phyloP scores from a whole-genome alignment of 2,888 invertebrate genomes.

The Dasypolia templi region DNA sequence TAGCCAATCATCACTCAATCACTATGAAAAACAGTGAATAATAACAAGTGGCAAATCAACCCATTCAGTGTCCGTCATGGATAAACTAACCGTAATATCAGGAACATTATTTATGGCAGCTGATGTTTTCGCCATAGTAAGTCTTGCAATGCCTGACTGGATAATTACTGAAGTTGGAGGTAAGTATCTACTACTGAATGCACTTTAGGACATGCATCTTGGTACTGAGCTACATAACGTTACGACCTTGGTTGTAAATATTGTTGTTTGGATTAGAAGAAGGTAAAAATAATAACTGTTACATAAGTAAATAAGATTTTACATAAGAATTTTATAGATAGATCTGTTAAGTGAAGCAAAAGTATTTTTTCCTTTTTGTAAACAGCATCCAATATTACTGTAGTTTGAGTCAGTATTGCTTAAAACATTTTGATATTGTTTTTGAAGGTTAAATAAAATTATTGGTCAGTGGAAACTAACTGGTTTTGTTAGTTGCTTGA shows the following conservation, averaged over 20 bases:
- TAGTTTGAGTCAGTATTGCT: not conserved
- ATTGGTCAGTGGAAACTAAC: not conserved
- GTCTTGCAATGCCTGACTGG: slow-evolving; percentile 98
- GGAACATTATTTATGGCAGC: slow-evolving; percentile 97
- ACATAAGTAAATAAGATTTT: not conserved
- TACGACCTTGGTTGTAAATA: slow-evolving; percentile 23
- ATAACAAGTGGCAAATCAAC: not conserved
- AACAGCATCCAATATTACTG: not conserved
- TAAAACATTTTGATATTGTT: not conserved
- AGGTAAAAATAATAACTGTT: slow-evolving; percentile 2
- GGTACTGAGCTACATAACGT: not conserved
- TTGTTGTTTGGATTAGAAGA: not conserved
- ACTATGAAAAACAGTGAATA: slow-evolving; percentile 43
- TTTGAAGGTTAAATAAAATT: slow-evolving; percentile 3
- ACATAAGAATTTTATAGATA: not conserved
- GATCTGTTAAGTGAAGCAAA: not conserved
- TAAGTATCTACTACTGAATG: slow-evolving; percentile 71
- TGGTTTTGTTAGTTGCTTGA: not conserved
- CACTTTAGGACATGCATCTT: not conserved
- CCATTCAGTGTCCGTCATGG: slow-evolving; percentile 90
- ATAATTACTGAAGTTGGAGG: slow-evolving; percentile 98
- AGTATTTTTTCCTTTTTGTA: not conserved
- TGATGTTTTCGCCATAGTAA: slow-evolving; percentile 97
- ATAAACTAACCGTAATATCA: slow-evolving; percentile 97
- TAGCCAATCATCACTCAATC: not conserved